Conservation (phyloP, 2,113 vertebrate genomes). For the Podiceps cristatus region DNA sequence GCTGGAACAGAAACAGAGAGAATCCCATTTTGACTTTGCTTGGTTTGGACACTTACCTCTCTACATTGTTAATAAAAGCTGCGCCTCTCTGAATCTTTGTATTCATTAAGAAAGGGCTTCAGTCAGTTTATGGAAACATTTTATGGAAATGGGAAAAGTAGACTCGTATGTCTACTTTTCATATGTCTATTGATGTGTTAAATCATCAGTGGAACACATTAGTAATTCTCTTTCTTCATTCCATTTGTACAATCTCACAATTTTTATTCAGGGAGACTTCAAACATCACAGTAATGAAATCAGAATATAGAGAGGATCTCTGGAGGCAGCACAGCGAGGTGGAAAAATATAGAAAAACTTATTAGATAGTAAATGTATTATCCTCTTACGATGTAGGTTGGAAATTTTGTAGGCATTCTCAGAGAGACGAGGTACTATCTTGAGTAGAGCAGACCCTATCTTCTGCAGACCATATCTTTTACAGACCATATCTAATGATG, state of each 20-base stretch:
- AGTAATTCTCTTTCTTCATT: neutral
- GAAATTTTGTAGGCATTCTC: neutral
- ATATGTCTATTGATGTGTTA: neutral
- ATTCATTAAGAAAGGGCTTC: constrained; percentile 4
- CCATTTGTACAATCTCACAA: neutral
- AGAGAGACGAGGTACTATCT: neutral
- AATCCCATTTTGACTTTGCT: neutral
- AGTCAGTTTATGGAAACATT: constrained; percentile 39
- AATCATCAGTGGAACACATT: neutral
- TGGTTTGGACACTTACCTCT: neutral
- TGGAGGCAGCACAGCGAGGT: accelerated
- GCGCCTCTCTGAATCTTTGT: neutral
- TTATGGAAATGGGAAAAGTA: neutral
- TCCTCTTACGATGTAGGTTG: neutral
- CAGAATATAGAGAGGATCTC: neutral
- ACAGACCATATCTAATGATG: neutral
- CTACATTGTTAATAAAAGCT: neutral
- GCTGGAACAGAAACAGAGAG: neutral
- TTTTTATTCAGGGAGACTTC: neutral
- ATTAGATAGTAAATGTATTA: neutral
- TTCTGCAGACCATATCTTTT: neutral
- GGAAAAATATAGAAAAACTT: neutral
- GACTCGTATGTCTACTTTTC: neutral
- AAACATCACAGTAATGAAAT: neutral
- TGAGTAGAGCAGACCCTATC: neutral